Evolutionary conservation across 2,797 vertebrate species (phyloP), one percentile per base, ranked within the genome.

Genomic region (Luscinia luscinia): DNA sequence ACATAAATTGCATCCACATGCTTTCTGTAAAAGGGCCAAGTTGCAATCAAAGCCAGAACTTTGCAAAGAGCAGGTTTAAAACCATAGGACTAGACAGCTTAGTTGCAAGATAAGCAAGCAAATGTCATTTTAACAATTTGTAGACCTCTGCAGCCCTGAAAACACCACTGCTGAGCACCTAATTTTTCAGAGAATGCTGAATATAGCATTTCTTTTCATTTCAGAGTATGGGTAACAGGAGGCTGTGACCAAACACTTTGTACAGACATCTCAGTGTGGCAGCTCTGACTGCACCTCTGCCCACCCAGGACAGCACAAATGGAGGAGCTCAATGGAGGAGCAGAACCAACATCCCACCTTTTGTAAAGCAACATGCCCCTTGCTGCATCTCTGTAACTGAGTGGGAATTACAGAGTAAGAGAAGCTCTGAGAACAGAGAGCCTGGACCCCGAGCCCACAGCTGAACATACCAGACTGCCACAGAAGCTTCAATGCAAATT

Each of bases 1-100:
- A 84, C 54, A n/a, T 64, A 93, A 96, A 93, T 91, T 94, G 91
- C 84, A 96, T 93, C 95, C 91, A 95, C 73, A 94, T 94, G 95
- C 58, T 83, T 69, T 61, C 84, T 14, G 15, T 84, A 81, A 81
- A 87, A 84, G 36, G 51, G 74, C 34, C 73, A 88, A 84, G 74
- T 10, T 5, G 8, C 85, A 93, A 84, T 82, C 86, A 86, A 90
- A 96, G 57, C 15, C 77, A 82, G 74, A 82, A 79, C 67, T 92
- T 46, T 77, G 57, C 41, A 79, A 79, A 68, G 22, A 55, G 38
- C 48, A 84, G 22, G 45, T 63, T 92, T 81, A 46, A 78, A 92
- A 62, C 57, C 73, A 81, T 6, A 86, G 54, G 20, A 76, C 43
- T 52, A 67, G 69, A 79, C 36, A 79, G 63, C 41, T 74, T 67